Evolutionary conservation across 2,888 invertebrate species (phyloP), one percentile per base, ranked within the genome.

Genomic region (Carterocephalus palaemon): DNA sequence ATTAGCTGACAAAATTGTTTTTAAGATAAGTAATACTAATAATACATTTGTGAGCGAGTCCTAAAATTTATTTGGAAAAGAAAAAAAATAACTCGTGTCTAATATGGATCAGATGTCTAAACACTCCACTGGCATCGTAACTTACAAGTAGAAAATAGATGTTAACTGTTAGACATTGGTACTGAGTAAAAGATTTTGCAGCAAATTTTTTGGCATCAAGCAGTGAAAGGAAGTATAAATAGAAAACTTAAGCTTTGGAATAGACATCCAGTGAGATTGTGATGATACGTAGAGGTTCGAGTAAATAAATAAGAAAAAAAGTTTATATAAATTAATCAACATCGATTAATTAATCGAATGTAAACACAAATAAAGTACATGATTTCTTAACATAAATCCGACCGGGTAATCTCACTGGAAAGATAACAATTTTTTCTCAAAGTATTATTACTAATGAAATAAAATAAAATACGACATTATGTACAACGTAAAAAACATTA

Each of bases 141-240:
- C 78, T 74, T 81, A n/a, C n/a, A 80, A 81, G 81, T 71, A 69
- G 70, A 80, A 73, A 69, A 63, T 64, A 72, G 66, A 72, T 43
- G 43, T 64, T 73, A 37, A 71, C 67, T 73, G 75, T 72, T 72
- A 75, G n/a, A n/a, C 65, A 70, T 67, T 64, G 70, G 74, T 75
- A 78, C 69, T 69, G 75, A 78, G 74, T 74, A 72, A 69, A 72
- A 76, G 62, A 72, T 67, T 68, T 70, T 75, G 75, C 75, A 75
- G 74, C 75, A 67, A 80, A 76, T 66, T 84, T 83, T 86, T 86
- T 86, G 85, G 85, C 83, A 83, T 86, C 70, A 84, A 85, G 84
- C 83, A 83, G 81, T 72, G 74, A 70, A 74, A 70, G 64, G 72
- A 64, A 73, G 55, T 67, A 66, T 62, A 60, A 59, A 64, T 58